Conservation (phyloP, 2,888 invertebrate genomes). For the Herminia tarsipennalis region DNA sequence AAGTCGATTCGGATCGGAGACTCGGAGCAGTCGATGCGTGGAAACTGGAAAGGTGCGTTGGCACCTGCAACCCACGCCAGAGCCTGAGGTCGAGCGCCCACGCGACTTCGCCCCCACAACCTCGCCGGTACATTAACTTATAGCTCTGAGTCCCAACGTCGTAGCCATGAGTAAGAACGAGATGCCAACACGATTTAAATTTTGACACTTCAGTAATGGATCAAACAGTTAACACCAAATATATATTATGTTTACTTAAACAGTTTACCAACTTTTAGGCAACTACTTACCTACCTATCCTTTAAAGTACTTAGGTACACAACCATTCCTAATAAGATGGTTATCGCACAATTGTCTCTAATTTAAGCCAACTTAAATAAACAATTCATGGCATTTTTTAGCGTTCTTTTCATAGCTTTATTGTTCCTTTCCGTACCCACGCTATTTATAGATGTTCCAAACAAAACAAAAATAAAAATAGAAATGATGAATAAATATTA, state of each 20-base stretch:
- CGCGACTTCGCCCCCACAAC: conserved; percentile 51
- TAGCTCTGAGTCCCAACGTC: conserved; percentile 18
- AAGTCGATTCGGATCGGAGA: conserved; percentile 49
- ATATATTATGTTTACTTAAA: conserved; percentile 14
- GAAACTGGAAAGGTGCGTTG: conserved; percentile 79
- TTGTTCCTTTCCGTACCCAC: too few relatives aligned
- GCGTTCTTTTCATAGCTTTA: too few relatives aligned
- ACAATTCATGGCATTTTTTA: too few relatives aligned
- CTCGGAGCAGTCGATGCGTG: conserved; percentile 55
- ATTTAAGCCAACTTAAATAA: too few relatives aligned
- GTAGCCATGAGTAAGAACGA: conserved; percentile 28
- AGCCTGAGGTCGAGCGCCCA: conserved; percentile 71
- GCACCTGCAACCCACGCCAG: conserved; percentile 80
- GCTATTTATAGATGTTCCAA: too few relatives aligned
- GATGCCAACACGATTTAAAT: conserved; percentile 31
- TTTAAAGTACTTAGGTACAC: too few relatives aligned
- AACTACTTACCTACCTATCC: too few relatives aligned
- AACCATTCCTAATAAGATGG: too few relatives aligned
- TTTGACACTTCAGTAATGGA: conserved; percentile 39
- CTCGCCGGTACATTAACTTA: conserved; percentile 33
- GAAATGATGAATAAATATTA: conserved; percentile 18
- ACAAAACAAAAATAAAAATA: too few relatives aligned
- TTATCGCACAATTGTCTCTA: too few relatives aligned
- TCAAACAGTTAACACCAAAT: conserved; percentile 15
- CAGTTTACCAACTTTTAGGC: conserved; percentile 1